Base-by-base conservation (phyloP, 1,140 invertebrate species). In the Heliconius melpomene region DNA sequence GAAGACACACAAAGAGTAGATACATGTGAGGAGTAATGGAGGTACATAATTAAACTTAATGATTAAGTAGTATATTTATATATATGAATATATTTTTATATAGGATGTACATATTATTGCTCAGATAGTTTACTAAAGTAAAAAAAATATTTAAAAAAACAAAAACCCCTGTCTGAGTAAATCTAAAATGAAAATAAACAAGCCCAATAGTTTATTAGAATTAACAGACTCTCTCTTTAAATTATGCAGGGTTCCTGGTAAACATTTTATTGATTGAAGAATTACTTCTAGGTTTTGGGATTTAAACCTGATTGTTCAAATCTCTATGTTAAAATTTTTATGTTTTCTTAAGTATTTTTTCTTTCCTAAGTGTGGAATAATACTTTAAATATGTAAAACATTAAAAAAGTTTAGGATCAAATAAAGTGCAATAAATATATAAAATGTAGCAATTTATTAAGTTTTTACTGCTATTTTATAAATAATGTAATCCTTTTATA, bases 381-480 rank as follows among this genome's bases (percentile, higher is more conserved):
- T 6, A 36, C 32, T 36, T 36, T 36, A 36, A 36, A 36, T 1
- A 36, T 36, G 32, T 36, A 36, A 36, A 36, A 57, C n/a, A 57
- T n/a, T 57, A 11, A 29, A 66, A 1, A 16, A 66, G 11, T 16
- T 66, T 16, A 66, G 60, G 60, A 66, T 66, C 23, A 66, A 66
- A 66, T 26, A 66, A 66, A 29, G 54, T 23, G 26, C 60, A 66
- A 66, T 13, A 66, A 66, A 29, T 66, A 29, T 66, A 66, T 66
- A 66, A 66, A 66, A 66, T 66, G 60, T 66, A 66, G 60, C 60
- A 66, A 66, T 66, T 66, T 66, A 66, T 66, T 66, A 66, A 66
- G 9, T 66, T 66, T 66, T 29, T 13, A 66, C 9, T 29, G 26
- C 60, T 66, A 66, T 66, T 66, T 66, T 66, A 66, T 66, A 66